Conservation (phyloP, 2,888 invertebrate species). For the Seira musarum region DNA sequence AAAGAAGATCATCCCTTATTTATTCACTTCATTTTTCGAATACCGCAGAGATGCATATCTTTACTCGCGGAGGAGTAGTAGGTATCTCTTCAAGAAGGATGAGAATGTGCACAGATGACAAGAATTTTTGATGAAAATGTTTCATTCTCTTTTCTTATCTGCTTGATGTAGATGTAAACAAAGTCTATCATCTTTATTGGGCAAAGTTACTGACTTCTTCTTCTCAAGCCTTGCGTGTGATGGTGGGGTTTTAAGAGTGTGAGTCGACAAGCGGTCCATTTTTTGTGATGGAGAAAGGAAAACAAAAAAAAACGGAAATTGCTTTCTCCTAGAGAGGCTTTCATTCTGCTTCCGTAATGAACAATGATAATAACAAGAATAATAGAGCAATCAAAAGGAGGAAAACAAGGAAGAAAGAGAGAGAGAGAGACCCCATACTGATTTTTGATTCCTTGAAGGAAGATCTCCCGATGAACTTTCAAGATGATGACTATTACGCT, state of each 20-base stretch:
- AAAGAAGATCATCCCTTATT: constrained; percentile 45
- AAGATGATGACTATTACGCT: constrained; percentile 4
- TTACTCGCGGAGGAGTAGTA: too few species aligned
- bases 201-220: neutral
- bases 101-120: constrained; percentile 50
- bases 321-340: constrained; percentile 39
- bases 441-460: constrained; percentile 7
- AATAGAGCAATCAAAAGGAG: constrained; percentile 9
- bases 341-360: constrained; percentile 10
- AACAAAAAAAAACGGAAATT: constrained; percentile 52
- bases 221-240: neutral
- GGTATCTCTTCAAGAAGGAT: too few species aligned
- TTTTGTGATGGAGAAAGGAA: constrained; percentile 29
- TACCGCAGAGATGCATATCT: too few species aligned
- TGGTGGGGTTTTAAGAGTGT: neutral
- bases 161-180: constrained; percentile 48
- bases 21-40: constrained; percentile 39
- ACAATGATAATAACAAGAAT: neutral
- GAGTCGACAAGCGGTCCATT: too few species aligned
- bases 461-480: neutral
- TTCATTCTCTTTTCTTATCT: constrained; percentile 26
- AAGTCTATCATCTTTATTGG: neutral
- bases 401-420: neutral
- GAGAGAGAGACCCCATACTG: constrained; percentile 6
- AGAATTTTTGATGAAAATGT: constrained; percentile 18